phyloP scores from a whole-genome alignment of 53 echinoderm and acorn worm species.

The Arbacia lixula region DNA sequence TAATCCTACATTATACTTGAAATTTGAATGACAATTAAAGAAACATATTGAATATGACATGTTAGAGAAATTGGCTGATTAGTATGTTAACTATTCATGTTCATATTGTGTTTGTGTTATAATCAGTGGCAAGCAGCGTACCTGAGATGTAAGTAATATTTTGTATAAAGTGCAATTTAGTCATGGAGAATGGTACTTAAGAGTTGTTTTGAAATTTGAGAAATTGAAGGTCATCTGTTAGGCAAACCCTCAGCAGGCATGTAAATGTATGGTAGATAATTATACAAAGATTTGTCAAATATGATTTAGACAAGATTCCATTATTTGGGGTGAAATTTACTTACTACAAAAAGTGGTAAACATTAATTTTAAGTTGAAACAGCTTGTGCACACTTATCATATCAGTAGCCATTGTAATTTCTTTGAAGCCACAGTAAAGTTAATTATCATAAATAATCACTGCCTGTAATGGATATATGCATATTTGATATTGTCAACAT shows the following conservation, averaged over 20 bases:
- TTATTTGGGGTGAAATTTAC: too few species aligned
- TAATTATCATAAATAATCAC: too few species aligned
- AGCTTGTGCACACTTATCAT: too few species aligned
- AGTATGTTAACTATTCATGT: neutral
- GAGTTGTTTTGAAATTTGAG: neutral
- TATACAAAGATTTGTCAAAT: too few species aligned
- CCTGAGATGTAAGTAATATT: neutral
- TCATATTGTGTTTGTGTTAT: slow-evolving; percentile 12
- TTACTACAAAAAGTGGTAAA: too few species aligned
- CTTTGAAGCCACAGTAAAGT: too few species aligned
- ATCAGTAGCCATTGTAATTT: too few species aligned
- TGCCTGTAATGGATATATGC: too few species aligned
- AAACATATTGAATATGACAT: too few species aligned
- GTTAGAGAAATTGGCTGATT: slow-evolving; percentile 36
- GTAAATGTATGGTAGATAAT: slow-evolving; percentile 23
- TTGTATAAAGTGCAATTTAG: slow-evolving; percentile 41
- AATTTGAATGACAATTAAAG: neutral
- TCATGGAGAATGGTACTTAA: slow-evolving; percentile 3
- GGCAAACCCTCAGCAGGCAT: neutral
- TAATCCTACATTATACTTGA: neutral
- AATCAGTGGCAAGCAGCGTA: neutral
- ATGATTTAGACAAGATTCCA: too few species aligned
- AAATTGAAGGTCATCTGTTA: neutral
- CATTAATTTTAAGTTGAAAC: too few species aligned
- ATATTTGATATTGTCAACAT: too few species aligned